Percentiles rank a stretch among this genome's conserved stretches.
phyloP scores from a whole-genome alignment of 2,888 invertebrate species.

The Blastobasis lacticolella region DNA sequence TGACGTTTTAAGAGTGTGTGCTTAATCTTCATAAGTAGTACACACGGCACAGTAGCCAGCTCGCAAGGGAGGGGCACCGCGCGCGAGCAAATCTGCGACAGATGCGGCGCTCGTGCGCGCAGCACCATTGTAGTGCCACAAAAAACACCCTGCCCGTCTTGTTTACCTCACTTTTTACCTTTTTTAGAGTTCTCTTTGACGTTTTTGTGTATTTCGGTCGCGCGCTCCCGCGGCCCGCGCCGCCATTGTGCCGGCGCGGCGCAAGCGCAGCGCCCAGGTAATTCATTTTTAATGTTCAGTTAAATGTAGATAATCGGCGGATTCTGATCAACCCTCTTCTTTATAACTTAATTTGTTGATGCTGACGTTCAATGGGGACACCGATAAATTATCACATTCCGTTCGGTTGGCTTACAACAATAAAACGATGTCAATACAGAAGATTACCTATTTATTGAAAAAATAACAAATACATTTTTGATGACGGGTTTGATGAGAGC shows the following conservation, averaged over 20 bases:
- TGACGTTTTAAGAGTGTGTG: too few species aligned
- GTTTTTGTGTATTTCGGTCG: conserved; percentile 64
- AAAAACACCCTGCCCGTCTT: conserved; percentile 58
- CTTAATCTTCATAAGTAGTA: too few species aligned
- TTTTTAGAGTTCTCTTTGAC: conserved; percentile 60
- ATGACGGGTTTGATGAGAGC: too few species aligned
- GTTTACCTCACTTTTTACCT: conserved; percentile 72
- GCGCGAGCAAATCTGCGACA: conserved; percentile 22
- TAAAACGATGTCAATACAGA: too few species aligned
- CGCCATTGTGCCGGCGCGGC: conserved; percentile 35
- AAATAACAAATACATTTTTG: too few species aligned
- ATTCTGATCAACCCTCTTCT: conserved; percentile 27
- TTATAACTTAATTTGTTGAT: conserved; percentile 32
- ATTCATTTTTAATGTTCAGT: conserved; percentile 66
- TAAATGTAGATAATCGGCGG: conserved; percentile 52
- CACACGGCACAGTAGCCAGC: too few species aligned
- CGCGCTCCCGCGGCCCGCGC: conserved; percentile 48
- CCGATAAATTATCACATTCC: too few species aligned
- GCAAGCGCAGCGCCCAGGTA: conserved; percentile 45
- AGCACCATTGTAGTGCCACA: conserved; percentile 49
- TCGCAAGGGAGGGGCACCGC: background rate
- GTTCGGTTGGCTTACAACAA: too few species aligned
- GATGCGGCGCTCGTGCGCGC: conserved; percentile 49
- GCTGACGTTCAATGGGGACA: conserved; percentile 10
- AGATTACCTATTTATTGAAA: too few species aligned